Base-by-base conservation (phyloP, 2,797 vertebrate species). In the Chelidonichthys spinosus region DNA sequence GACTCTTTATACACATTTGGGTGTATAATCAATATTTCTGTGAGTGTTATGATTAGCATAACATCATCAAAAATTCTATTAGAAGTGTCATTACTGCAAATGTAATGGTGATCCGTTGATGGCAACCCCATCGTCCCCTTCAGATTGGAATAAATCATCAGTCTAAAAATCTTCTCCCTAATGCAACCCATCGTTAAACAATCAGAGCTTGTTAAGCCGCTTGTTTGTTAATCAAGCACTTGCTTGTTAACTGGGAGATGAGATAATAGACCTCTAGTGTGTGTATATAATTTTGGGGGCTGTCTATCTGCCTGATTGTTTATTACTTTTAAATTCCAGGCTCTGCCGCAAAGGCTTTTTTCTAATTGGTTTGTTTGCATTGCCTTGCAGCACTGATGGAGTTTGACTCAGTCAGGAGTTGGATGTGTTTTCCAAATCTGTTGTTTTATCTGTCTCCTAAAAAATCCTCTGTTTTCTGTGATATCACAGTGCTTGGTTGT, bases 191-290 rank as follows among this genome's bases (percentile, higher is more conserved):
- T 92, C 79, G 81, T 91, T 92, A 91, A 92, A 90, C 90, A 91
- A 93, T 93, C 93, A 92, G 74, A 79, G 89, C 89, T 89, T 86
- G 88, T 94, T 93, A 93, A 92, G 88, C 72, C 78, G 74, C 86
- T 87, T 93, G 91, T 92, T 93, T 91, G 89, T 92, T 93, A 93
- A 94, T 94, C 90, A 92, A 89, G 85, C 86, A 78, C 86, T 90
- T 83, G 87, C 90, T 91, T 89, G 87, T 92, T 92, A 93, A 92
- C 90, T 87, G 90, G 79, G 88, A 85, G 87, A 88, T 86, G 90
- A 94, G 91, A 92, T 93, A 90, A 93, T 92, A 88, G 90, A 91
- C 86, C 89, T 92, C 86, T 87, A 83, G 80, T 89, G 83, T 88
- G 85, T 84, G 85, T 74, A 80, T 87, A 83, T 92, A 88, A 92